These are phyloP conservation scores for Ganaspis brasiliensis DNA, from an alignment of 2,888 invertebrate species.

Conservation along the genomic window DNA sequence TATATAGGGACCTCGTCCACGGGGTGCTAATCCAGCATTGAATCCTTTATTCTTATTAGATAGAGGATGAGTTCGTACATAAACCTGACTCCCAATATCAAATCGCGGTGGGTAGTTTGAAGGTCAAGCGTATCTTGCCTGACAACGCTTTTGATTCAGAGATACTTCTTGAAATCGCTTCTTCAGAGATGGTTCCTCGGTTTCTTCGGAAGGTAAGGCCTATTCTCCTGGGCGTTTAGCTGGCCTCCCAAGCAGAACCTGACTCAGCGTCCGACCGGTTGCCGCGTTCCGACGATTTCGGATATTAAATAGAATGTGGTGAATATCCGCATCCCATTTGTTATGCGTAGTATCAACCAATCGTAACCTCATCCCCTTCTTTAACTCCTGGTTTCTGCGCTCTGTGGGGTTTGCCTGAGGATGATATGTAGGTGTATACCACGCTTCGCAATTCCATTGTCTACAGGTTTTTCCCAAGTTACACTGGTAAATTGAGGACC, in stretches of 20 bases:
- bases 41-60: neutral
- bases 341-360: too few relatives aligned
- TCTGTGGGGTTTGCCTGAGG: neutral
- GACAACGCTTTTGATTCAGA: too few relatives aligned
- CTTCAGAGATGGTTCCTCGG: too few relatives aligned
- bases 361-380: neutral
- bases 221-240: too few relatives aligned
- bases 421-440: neutral
- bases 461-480: neutral
- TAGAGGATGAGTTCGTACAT: neutral
- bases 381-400: neutral
- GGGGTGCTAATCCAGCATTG: neutral
- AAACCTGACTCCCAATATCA: neutral
- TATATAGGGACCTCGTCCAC: neutral
- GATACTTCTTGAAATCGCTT: too few relatives aligned
- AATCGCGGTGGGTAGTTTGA: neutral
- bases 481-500: neutral
- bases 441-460: neutral
- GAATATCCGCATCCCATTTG: too few relatives aligned
- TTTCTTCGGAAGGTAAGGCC: too few relatives aligned
- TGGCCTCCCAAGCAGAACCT: too few relatives aligned
- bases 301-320: too few relatives aligned
- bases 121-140: too few relatives aligned
- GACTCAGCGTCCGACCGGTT: too few relatives aligned
- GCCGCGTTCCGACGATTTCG: too few relatives aligned